Conservation (phyloP, 2,888 invertebrate species). For the Drosophila multiciliata region DNA sequence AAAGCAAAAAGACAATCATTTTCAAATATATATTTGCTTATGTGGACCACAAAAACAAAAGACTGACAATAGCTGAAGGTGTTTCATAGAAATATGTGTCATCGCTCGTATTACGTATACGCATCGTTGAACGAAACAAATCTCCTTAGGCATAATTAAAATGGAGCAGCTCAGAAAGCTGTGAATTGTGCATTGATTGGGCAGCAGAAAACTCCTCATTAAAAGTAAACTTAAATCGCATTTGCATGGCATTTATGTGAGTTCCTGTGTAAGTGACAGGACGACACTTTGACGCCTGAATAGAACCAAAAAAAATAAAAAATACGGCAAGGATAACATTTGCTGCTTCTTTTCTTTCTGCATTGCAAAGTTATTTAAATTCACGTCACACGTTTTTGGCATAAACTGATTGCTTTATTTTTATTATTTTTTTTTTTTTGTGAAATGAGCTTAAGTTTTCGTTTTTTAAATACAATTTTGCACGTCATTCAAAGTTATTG, state of each 20-base stretch:
- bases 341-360: background rate
- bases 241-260: conserved; percentile 56
- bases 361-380: conserved; percentile 41
- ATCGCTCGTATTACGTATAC: conserved; percentile 48
- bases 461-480: conserved; percentile 16
- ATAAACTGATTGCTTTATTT: background rate
- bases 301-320: conserved; percentile 21
- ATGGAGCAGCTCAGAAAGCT: background rate
- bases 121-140: conserved; percentile 54
- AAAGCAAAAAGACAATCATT: conserved; percentile 6
- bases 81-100: conserved; percentile 11
- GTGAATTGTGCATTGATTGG: conserved; percentile 42
- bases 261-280: conserved; percentile 28
- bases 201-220: conserved; percentile 11
- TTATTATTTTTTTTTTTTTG: background rate
- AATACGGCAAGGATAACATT: conserved; percentile 14
- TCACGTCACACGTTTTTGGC: conserved; percentile 37
- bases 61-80: conserved; percentile 32
- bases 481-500: conserved; percentile 18
- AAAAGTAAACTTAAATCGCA: conserved; percentile 33
- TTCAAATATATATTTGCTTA: background rate
- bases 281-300: conserved; percentile 73
- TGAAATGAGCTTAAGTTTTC: conserved; percentile 33
- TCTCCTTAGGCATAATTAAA: conserved; percentile 68
- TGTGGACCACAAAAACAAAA: background rate